Evolutionary conservation across 2,797 vertebrate species (phyloP).

Genomic region (Taenioides sp.): DNA sequence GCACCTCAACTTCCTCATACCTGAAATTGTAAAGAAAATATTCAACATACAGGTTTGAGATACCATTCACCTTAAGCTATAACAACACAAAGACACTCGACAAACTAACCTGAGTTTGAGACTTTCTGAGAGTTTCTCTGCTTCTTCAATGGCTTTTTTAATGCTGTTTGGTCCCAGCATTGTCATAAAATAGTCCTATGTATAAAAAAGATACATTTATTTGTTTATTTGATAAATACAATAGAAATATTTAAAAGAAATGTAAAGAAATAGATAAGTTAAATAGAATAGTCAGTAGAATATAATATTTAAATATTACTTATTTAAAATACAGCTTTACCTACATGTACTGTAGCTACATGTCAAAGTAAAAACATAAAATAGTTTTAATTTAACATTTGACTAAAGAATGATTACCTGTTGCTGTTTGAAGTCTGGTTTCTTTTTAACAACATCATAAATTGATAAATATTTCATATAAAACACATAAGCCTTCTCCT

Average conservation of each 20-base stretch:
- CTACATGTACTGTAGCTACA: not conserved
- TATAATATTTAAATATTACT: too few relatives aligned
- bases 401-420: slow-evolving; percentile 75
- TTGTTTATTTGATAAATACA: not conserved
- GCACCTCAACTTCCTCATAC: slow-evolving; percentile 96
- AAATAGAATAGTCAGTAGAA: not conserved
- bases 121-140: slow-evolving; percentile 95
- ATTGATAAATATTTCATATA: slow-evolving; percentile 97
- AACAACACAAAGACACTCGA: not conserved
- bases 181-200: slow-evolving; percentile 89
- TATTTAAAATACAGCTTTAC: not conserved
- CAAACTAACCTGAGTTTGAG: slow-evolving; percentile 91
- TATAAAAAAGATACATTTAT: not conserved
- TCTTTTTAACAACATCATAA: slow-evolving; percentile 93
- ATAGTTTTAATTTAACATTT: not conserved
- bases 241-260: not conserved
- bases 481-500: slow-evolving; percentile 94
- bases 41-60: not conserved
- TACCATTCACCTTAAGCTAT: not conserved
- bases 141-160: slow-evolving; percentile 96
- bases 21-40: slow-evolving; percentile 62
- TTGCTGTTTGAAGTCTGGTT: slow-evolving; percentile 93
- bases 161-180: slow-evolving; percentile 89
- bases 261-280: not conserved
- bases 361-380: not conserved